Evolutionary conservation across 1,140 invertebrate species (phyloP).

Genomic region (Megalopta genalis): DNA sequence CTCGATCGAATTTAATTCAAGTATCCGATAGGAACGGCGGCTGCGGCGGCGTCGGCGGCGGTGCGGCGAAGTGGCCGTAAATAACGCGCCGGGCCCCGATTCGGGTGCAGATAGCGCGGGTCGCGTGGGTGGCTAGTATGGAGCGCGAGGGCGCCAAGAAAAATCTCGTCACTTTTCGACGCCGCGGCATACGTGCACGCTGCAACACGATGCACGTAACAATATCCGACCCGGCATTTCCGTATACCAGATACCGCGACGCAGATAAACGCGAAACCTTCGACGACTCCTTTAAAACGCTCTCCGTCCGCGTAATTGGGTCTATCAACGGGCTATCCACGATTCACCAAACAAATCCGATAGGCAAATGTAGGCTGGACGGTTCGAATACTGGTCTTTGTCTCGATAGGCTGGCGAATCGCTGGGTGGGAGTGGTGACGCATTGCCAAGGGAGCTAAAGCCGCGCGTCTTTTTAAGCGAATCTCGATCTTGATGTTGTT

Average conservation of each 20-base stretch:
- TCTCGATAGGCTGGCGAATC: too few species aligned
- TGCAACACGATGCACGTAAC: slow-evolving; percentile 4
- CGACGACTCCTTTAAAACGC: neutral
- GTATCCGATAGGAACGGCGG: slow-evolving; percentile 11
- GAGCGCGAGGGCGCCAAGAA: slow-evolving; percentile 37
- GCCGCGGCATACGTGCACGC: neutral
- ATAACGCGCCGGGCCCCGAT: slow-evolving; percentile 27
- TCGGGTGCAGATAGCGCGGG: slow-evolving; percentile 26
- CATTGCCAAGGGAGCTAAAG: too few species aligned
- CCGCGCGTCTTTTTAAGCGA: too few species aligned
- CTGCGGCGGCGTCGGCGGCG: too few species aligned
- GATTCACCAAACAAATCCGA: neutral
- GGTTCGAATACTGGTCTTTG: too few species aligned
- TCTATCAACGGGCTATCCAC: neutral
- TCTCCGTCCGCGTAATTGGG: neutral
- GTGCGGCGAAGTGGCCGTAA: slow-evolving; percentile 9
- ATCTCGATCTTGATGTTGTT: too few species aligned
- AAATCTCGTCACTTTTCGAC: slow-evolving; percentile 25
- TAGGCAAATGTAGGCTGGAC: too few species aligned
- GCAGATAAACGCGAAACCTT: neutral
- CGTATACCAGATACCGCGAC: slow-evolving; percentile 42
- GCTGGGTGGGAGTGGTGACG: too few species aligned
- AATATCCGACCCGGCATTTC: slow-evolving; percentile 55
- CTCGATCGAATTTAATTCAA: slow-evolving; percentile 26
- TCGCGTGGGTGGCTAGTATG: slow-evolving; percentile 37